phyloP scores from a whole-genome alignment of 1,140 invertebrate genomes.

The Dolichoris vasculosae region DNA sequence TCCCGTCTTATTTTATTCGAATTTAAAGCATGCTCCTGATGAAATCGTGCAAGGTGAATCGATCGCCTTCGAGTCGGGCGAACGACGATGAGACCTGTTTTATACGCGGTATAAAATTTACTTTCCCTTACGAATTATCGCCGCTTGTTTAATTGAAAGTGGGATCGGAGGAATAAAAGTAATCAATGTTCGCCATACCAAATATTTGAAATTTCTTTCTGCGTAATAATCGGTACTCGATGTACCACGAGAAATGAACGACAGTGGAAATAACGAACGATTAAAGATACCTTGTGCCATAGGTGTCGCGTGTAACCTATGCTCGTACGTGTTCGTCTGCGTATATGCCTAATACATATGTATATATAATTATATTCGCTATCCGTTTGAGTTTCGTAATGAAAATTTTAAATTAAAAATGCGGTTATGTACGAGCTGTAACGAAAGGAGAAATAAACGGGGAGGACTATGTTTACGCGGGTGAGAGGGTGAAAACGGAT shows the following conservation, averaged over 20 bases:
- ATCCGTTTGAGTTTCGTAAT: conserved; percentile 16
- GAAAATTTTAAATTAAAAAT: conserved; percentile 10
- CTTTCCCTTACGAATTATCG: neutral
- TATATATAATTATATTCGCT: neutral
- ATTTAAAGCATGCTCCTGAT: neutral
- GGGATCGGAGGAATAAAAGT: neutral
- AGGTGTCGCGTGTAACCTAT: conserved; percentile 21
- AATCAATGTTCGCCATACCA: neutral
- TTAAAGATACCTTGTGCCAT: conserved; percentile 48
- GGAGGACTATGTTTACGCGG: neutral
- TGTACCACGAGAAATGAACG: neutral
- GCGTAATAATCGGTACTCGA: neutral
- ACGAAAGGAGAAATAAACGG: neutral
- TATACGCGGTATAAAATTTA: neutral
- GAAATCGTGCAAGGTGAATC: neutral
- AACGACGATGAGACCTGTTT: no score
- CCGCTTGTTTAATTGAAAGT: neutral
- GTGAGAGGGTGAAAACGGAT: neutral
- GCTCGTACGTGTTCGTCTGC: neutral
- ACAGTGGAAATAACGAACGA: conserved; percentile 33
- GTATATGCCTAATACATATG: conserved; percentile 15
- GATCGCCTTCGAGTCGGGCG: no score
- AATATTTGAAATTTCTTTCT: neutral
- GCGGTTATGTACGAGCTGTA: neutral
- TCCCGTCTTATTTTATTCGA: neutral